A percentile compares a stretch with the other conserved stretches of the same genome.
Conservation (phyloP, 2,113 vertebrate species). For the Empidonax alnorum region DNA sequence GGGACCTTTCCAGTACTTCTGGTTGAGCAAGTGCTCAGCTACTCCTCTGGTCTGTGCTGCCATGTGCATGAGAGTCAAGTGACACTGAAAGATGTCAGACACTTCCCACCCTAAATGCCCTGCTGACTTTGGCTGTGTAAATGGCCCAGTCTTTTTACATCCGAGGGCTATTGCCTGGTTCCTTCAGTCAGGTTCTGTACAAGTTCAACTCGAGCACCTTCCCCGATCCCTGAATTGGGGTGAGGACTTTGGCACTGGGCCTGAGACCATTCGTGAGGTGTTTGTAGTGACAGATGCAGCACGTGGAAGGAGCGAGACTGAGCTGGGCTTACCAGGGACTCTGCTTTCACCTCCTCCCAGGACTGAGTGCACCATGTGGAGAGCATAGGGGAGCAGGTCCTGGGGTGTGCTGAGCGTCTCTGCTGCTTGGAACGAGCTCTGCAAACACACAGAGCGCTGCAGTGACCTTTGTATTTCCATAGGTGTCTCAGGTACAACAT, state of each 20-base stretch:
- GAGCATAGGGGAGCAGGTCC: neutral
- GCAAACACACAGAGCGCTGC: neutral
- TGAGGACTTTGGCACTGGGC: neutral
- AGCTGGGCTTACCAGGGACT: neutral
- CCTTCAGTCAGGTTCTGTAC: neutral
- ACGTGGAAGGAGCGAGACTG: neutral
- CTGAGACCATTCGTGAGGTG: fast-evolving
- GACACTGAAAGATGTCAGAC: neutral
- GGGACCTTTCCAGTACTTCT: slow-evolving; percentile 22
- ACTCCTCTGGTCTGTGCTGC: neutral
- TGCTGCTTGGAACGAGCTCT: neutral
- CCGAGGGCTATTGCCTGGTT: neutral
- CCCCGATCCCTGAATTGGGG: neutral
- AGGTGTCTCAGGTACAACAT: neutral
- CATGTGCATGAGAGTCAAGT: neutral
- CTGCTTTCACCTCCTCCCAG: neutral
- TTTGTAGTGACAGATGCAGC: neutral
- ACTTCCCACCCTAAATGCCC: neutral
- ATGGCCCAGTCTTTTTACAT: neutral
- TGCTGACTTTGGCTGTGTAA: neutral
- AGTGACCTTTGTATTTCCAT: slow-evolving; percentile 46
- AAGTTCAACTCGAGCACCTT: neutral
- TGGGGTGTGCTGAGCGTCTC: neutral
- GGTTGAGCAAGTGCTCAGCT: slow-evolving; percentile 15
- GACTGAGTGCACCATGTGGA: neutral